Percentiles rank a stretch among this genome's conserved stretches.
phyloP scores from a whole-genome alignment of 2,888 invertebrate genomes.

The Zhuqinia jingwanae region DNA sequence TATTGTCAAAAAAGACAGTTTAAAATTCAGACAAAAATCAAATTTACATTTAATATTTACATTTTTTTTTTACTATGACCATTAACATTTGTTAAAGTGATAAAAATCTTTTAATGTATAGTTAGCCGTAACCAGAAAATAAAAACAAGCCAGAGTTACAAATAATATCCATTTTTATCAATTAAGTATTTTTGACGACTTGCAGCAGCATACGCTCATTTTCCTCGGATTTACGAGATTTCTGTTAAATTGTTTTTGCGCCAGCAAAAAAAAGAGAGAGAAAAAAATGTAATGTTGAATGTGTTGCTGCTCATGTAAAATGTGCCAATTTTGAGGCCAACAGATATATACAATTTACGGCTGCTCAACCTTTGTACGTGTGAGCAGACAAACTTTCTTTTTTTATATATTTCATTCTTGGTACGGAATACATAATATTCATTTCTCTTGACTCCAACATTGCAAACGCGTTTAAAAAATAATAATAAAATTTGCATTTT shows the following conservation, averaged over 20 bases:
- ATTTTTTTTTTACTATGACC: not conserved
- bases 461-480: not conserved
- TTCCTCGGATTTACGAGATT: conserved; percentile 1
- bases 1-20: not conserved
- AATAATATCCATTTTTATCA: not conserved
- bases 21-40: not conserved
- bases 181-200: conserved; percentile 11
- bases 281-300: not conserved
- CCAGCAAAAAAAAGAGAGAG: too few species aligned
- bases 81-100: not conserved
- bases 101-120: not conserved
- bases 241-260: not conserved
- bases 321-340: not conserved
- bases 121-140: too few species aligned
- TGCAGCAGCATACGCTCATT: not conserved
- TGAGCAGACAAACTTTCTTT: conserved; percentile 2
- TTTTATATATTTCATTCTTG: not conserved
- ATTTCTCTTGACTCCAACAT: not conserved
- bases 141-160: too few species aligned
- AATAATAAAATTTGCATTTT: conserved; percentile 32
- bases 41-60: conserved; percentile 8
- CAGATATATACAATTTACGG: not conserved
- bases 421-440: not conserved
- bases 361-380: not conserved
- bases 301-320: not conserved